Conservation (phyloP, 1,140 invertebrate species). For the Drosophila tani region DNA sequence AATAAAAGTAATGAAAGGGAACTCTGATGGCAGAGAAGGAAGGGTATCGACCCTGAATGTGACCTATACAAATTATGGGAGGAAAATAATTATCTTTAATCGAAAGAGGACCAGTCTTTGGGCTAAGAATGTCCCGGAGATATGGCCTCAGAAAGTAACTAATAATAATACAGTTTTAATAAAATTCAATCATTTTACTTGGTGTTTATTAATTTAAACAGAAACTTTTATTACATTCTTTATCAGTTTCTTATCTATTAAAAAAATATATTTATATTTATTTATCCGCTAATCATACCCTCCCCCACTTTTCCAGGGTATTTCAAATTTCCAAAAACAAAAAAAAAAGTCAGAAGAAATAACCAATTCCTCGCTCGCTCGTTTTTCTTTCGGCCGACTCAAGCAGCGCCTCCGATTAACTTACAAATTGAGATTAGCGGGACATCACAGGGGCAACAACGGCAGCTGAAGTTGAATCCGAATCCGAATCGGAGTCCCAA, state of each 20-base stretch:
- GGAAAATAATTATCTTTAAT: neutral
- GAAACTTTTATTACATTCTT: too few relatives aligned
- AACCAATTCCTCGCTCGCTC: constrained; percentile 22
- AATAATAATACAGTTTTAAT: too few relatives aligned
- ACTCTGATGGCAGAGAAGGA: neutral
- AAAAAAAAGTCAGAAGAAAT: neutral
- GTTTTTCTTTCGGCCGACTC: constrained; percentile 53
- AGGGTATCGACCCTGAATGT: neutral
- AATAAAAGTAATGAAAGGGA: constrained; percentile 58
- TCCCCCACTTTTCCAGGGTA: constrained; percentile 4
- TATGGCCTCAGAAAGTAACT: too few relatives aligned
- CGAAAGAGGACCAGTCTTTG: too few relatives aligned
- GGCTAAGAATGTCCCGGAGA: too few relatives aligned
- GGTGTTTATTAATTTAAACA: too few relatives aligned
- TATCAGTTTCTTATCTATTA: too few relatives aligned
- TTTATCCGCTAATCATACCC: neutral
- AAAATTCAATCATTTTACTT: too few relatives aligned
- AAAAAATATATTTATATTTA: too few relatives aligned
- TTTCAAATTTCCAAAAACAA: constrained; percentile 21
- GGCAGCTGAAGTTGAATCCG: constrained; percentile 42
- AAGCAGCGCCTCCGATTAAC: constrained; percentile 81
- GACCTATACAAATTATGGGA: constrained; percentile 11
- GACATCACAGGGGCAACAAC: constrained; percentile 65
- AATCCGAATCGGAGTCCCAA: constrained; percentile 14
- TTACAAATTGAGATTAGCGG: constrained; percentile 83